A percentile compares a stretch with the other conserved stretches of the same genome.
These are phyloP conservation scores for Listronotus oregonensis DNA, from an alignment of 1,140 invertebrate species.

Conservation along the genomic window DNA sequence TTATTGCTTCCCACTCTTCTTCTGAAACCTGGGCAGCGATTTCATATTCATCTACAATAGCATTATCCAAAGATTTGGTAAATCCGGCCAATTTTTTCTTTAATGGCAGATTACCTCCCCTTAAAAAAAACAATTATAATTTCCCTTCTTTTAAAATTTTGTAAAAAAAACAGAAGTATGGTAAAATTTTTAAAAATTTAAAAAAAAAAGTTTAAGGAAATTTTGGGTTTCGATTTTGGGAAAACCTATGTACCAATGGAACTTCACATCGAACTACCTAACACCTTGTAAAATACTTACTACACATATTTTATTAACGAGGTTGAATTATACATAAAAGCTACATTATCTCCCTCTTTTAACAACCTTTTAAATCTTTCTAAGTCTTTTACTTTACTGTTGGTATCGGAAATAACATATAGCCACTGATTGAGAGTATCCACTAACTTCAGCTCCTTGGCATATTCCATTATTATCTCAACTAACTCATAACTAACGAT, in stretches of 20 bases:
- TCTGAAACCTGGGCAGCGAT: conserved; percentile 74
- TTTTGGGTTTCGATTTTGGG: too few relatives aligned
- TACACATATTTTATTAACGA: conserved; percentile 57
- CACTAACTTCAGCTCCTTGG: conserved; percentile 67
- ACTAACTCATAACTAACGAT: conserved; percentile 56
- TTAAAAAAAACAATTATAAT: conserved; percentile 54
- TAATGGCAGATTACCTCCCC: conserved; percentile 66
- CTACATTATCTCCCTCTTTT: conserved; percentile 81
- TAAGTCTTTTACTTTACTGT: conserved; percentile 57
- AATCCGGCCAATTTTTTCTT: conserved; percentile 68
- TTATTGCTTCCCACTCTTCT: conserved; percentile 80
- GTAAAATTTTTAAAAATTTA: neutral
- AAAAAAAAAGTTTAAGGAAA: too few relatives aligned
- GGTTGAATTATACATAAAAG: conserved; percentile 77
- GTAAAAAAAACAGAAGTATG: too few relatives aligned
- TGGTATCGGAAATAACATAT: conserved; percentile 72
- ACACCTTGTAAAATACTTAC: too few relatives aligned
- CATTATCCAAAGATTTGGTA: conserved; percentile 66
- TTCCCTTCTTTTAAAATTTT: too few relatives aligned
- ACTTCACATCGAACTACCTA: too few relatives aligned
- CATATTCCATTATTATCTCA: conserved; percentile 68
- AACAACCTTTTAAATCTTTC: conserved; percentile 63
- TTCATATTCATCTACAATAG: conserved; percentile 69
- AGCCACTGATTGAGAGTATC: conserved; percentile 78
- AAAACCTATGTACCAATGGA: too few relatives aligned